These are phyloP conservation scores for Uria lomvia DNA, from an alignment of 2,113 vertebrate genomes.

Conservation along the genomic window DNA sequence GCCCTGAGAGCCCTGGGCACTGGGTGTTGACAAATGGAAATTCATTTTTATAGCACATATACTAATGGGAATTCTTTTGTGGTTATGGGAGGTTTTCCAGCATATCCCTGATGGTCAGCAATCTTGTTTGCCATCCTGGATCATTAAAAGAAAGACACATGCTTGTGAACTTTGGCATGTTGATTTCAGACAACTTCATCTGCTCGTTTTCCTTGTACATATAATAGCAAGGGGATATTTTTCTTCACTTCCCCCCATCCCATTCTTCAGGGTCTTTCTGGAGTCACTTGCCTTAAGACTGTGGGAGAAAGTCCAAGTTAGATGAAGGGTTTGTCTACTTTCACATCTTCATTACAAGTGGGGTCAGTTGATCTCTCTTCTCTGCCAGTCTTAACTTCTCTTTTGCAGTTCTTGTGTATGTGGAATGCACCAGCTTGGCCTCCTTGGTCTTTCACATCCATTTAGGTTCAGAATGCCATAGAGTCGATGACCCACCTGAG, in stretches of 20 bases:
- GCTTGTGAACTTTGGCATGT: not conserved
- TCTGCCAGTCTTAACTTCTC: not conserved
- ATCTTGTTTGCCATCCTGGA: not conserved
- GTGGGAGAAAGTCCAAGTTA: not conserved
- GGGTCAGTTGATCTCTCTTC: not conserved
- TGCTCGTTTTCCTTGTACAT: not conserved
- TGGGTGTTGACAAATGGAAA: slow-evolving; percentile 30
- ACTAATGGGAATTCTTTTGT: not conserved
- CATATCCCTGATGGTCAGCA: not conserved
- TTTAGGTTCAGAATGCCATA: not conserved
- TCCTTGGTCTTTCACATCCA: not conserved
- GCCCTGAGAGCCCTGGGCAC: not conserved
- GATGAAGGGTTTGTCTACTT: not conserved
- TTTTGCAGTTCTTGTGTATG: not conserved
- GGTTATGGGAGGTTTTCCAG: not conserved
- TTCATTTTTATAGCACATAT: not conserved
- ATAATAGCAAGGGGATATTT: not conserved
- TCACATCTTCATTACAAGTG: not conserved
- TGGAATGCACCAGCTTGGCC: not conserved
- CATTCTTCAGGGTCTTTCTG: not conserved
- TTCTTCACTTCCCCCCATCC: not conserved
- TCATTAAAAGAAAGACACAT: not conserved
- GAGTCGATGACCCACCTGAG: not conserved
- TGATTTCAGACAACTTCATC: not conserved
- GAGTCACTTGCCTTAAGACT: not conserved